A percentile compares a stretch with the other conserved stretches of the same genome.
These are phyloP conservation scores for Gryllus bimaculatus DNA, from an alignment of 1,140 invertebrate genomes.

Conservation along the genomic window DNA sequence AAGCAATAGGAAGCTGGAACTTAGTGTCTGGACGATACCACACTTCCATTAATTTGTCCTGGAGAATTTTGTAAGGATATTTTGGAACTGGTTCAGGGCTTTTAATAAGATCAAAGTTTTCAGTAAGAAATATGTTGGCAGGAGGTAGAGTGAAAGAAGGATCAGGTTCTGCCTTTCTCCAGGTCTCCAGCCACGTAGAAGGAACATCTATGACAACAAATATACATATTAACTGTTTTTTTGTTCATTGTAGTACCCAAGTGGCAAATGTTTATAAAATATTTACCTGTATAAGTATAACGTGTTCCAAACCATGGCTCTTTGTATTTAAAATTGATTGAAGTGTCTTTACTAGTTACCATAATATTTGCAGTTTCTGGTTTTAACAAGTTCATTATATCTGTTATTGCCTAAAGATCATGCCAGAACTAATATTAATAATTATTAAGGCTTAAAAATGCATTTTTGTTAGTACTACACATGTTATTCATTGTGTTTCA, in stretches of 20 bases:
- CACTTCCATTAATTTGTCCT: conserved; percentile 51
- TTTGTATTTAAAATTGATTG: conserved; percentile 6
- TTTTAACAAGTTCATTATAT: conserved; percentile 7
- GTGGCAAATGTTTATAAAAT: background rate
- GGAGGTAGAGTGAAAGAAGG: conserved; percentile 26
- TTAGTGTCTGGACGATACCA: conserved; percentile 83
- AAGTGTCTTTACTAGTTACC: conserved; percentile 9
- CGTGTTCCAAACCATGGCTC: conserved; percentile 62
- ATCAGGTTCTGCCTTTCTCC: conserved; percentile 13
- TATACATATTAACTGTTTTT: background rate
- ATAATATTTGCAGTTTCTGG: conserved; percentile 17
- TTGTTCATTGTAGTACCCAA: background rate
- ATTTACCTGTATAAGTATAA: conserved; percentile 34
- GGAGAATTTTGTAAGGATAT: conserved; percentile 54
- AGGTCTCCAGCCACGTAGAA: conserved; percentile 45
- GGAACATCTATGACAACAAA: conserved; percentile 38
- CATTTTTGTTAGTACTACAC: background rate
- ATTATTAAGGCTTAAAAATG: background rate
- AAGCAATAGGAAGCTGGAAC: conserved; percentile 72
- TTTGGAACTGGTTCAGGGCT: conserved; percentile 22
- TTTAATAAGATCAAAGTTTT: conserved; percentile 14
- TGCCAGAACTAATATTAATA: background rate
- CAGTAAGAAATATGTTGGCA: conserved; percentile 65
- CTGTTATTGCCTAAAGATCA: conserved; percentile 14
- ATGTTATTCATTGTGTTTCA: background rate